phyloP scores from a whole-genome alignment of 2,888 invertebrate species.

The Lithodes maja region DNA sequence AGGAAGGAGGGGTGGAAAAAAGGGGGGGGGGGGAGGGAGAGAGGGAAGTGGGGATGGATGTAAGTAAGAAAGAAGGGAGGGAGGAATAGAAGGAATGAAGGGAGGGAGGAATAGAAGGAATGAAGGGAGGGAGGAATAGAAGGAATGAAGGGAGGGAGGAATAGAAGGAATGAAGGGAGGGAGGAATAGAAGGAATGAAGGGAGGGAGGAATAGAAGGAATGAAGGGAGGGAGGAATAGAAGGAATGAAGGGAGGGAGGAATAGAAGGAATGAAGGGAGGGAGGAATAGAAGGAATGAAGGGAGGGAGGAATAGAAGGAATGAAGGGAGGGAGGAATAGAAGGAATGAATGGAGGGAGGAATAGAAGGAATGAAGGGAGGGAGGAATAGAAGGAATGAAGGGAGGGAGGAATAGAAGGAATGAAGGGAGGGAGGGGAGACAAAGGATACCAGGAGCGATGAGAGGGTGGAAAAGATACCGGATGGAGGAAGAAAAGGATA shows the following conservation, averaged over 20 bases:
- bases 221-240: background rate
- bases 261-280: background rate
- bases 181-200: background rate
- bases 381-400: background rate
- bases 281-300: background rate
- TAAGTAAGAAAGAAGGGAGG: background rate
- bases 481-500: background rate
- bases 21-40: background rate
- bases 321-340: background rate
- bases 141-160: too few species aligned
- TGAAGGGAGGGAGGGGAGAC: background rate
- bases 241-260: background rate
- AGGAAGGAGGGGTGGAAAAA: background rate
- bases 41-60: background rate
- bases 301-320: background rate
- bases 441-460: background rate
- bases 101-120: background rate
- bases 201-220: background rate
- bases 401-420: background rate
- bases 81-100: background rate
- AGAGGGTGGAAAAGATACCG: conserved; percentile 1
- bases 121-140: background rate
- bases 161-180: background rate
- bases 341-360: background rate
- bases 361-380: background rate